Evolutionary conservation across 1,140 invertebrate genomes (phyloP), one percentile per base, ranked within the genome.

Genomic region (Sminthurinus signatus): DNA sequence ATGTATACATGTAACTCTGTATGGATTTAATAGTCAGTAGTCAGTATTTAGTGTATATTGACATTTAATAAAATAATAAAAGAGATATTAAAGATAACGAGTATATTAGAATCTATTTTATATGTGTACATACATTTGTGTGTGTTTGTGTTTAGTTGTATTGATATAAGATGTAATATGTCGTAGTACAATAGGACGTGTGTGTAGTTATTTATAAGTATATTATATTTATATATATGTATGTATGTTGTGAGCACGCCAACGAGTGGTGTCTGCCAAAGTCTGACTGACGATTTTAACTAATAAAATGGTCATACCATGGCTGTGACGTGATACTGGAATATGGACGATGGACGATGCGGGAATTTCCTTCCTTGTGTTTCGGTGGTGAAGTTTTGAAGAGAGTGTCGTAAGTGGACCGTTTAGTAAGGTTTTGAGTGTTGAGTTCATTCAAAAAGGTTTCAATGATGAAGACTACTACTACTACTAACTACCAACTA

Each of bases 381-480:
- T 52, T 28, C 50, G 50, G 50, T 25, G 14, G 50, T 52, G 25
- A 23, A 52, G 50, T 52, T 52, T 52, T 4, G n/a, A 52, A 28
- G 10, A 8, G 27, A 28, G 54, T 58, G 54, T 64, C 62, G 55
- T 64, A 64, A 64, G 62, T 64, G 62, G 62, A 64, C 43, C 55
- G 55, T 64, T 64, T 64, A 64, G 62, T 55, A 59, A 36, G 62
- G 21, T 44, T 42, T 21, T 27, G 55, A 64, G 62, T 64, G 62
- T 59, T 64, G 62, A 64, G 62, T 64, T 64, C 55, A 64, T 64
- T 64, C 55, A 64, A n/a, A 64, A 58, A 64, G 55, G 62, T 56
- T 46, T n/a, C 23, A 44, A 36, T 36, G 31, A 36, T 56, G 54
- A 56, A 56, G 54, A 32, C 36, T 56, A n/a, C n/a, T n/a, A n/a